Base-by-base conservation (phyloP, 2,888 invertebrate genomes). In the Trachelus iudaicus region DNA sequence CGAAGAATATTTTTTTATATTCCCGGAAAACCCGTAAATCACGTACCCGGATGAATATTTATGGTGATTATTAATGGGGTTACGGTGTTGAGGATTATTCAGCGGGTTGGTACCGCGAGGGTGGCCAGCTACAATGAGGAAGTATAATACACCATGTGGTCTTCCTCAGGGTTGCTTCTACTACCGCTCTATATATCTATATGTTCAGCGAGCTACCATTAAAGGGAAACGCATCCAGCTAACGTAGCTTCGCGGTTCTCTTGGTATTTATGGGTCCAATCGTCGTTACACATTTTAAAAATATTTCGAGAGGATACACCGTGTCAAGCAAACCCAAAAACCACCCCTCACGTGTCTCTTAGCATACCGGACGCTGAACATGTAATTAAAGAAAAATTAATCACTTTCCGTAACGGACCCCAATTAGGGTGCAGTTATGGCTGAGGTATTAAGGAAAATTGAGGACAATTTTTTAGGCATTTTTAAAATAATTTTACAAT, bases 1-100 rank as follows among this genome's bases (percentile, higher is more conserved):
- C 77, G 30, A 82, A 77, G 73, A 83, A 81, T 75, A 73, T 73
- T 75, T 75, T 80, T 79, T 76, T 74, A 35, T 56, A 76, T 73
- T 73, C 75, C 77, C 34, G 74, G 79, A 75, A 81, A 83, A 80
- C 81, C 81, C 81, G 84, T 87, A 86, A 88, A 87, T 88, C 87
- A 88, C 77, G 80, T 79, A 79, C 56, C 77, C 77, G 80, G 82
- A 87, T 87, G 88, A 88, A 87, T 87, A 88, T 87, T 87, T 87
- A 87, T 87, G 83, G 87, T 80, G 83, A 83, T 87, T 88, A 87
- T 88, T 88, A 87, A 87, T 87, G 87, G 87, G 82, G 81, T 84
- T 84, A 84, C 81, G 80, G 80, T 83, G 88, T 85, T 82, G 82
- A 82, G 86, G 85, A 86, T 87, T 87, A 87, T 86, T 85, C 83